Percentiles rank a stretch among this genome's conserved stretches.
These are phyloP conservation scores for Lysiphlebus fabarum DNA, from an alignment of 1,140 invertebrate genomes.

Conservation along the genomic window DNA sequence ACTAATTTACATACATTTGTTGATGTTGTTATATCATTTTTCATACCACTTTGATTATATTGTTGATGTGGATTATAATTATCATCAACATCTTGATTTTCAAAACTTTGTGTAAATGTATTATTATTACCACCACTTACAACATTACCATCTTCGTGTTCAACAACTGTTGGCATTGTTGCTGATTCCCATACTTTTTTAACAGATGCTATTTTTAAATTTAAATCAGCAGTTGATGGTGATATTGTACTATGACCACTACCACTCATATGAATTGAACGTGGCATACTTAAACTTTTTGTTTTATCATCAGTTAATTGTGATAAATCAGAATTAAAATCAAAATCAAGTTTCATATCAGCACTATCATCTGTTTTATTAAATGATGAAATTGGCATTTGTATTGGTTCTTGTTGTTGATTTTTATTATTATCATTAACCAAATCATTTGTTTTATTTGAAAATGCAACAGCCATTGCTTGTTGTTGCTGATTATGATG, in stretches of 20 bases:
- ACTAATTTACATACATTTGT: conserved; percentile 70
- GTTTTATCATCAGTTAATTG: conserved; percentile 75
- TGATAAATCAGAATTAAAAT: conserved; percentile 76
- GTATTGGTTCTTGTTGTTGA: conserved; percentile 55
- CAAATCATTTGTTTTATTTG: conserved; percentile 62
- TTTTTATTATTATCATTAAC: conserved; percentile 51
- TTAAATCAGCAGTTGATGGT: conserved; percentile 80
- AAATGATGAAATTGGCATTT: conserved; percentile 61
- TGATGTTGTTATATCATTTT: conserved; percentile 54
- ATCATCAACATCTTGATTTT: conserved; percentile 57
- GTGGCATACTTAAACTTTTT: conserved; percentile 62
- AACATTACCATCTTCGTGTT: conserved; percentile 60
- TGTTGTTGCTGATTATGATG: conserved; percentile 39
- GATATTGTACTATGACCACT: conserved; percentile 61
- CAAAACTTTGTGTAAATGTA: conserved; percentile 56
- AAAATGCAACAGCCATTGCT: conserved; percentile 57
- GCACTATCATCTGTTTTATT: conserved; percentile 72
- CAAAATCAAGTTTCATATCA: conserved; percentile 89
- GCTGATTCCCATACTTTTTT: conserved; percentile 86
- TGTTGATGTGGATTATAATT: conserved; percentile 54
- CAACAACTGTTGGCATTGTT: conserved; percentile 65
- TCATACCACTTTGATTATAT: conserved; percentile 52
- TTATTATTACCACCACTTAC: conserved; percentile 49
- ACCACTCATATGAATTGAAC: conserved; percentile 62
- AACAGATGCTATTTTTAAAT: conserved; percentile 90